Conservation (phyloP, 2,888 invertebrate genomes). For the Yponomeuta sedellus region DNA sequence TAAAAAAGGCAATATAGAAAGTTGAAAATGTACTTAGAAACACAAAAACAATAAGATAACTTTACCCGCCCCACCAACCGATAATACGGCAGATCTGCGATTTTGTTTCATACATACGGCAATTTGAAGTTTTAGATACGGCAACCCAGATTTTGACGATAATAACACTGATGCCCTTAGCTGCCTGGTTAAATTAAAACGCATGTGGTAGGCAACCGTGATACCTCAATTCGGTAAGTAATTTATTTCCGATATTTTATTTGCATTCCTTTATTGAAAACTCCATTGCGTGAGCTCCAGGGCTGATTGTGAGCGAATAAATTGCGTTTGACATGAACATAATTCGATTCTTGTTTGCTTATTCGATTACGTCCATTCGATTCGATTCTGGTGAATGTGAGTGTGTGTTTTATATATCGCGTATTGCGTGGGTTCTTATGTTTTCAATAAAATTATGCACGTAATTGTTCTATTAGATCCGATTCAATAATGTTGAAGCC, state of each 20-base stretch:
- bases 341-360: conserved; percentile 33
- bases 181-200: too few relatives aligned
- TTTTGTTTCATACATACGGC: too few relatives aligned
- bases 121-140: too few relatives aligned
- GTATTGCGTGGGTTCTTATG: neutral
- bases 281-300: conserved; percentile 24
- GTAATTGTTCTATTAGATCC: neutral
- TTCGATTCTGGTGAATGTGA: neutral
- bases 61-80: too few relatives aligned
- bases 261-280: conserved; percentile 4
- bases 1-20: too few relatives aligned
- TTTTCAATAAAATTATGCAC: neutral
- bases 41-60: too few relatives aligned
- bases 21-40: too few relatives aligned
- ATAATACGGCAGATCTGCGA: too few relatives aligned
- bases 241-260: conserved; percentile 4
- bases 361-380: conserved; percentile 26
- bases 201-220: too few relatives aligned
- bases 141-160: too few relatives aligned
- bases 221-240: neutral
- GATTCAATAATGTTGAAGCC: too few relatives aligned
- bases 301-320: conserved; percentile 35
- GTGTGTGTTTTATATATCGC: neutral
- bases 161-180: too few relatives aligned
- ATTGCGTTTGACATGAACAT: conserved; percentile 34